Evolutionary conservation across 92 coral and sea anemone genomes (phyloP).

Genomic region (Hydrozoanthus gracilis): DNA sequence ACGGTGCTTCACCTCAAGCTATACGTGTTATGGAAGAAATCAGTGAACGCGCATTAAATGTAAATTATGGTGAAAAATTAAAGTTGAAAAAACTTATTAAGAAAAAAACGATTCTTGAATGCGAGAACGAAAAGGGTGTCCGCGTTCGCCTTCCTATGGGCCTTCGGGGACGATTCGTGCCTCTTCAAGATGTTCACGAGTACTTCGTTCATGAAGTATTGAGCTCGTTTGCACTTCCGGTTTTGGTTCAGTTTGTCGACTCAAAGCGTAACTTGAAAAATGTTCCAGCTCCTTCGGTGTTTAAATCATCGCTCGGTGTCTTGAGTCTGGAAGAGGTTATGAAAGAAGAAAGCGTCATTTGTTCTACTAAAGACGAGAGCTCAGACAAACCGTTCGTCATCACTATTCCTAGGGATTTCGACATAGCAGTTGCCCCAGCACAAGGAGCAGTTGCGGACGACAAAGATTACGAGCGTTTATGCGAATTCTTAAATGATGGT

Average conservation of each 20-base stretch:
- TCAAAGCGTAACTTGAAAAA: neutral
- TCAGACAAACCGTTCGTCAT: neutral
- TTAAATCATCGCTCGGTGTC: slow-evolving; percentile 7
- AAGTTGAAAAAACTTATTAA: neutral
- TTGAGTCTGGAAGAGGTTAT: neutral
- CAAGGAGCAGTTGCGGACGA: neutral
- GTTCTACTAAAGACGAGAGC: neutral
- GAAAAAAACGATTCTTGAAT: neutral
- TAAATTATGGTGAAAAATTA: slow-evolving; percentile 19
- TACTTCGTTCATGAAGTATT: neutral
- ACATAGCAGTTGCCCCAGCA: neutral
- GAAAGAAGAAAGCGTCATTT: slow-evolving; percentile 13
- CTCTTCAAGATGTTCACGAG: neutral
- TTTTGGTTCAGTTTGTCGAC: neutral
- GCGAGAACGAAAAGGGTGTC: neutral
- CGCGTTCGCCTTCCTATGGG: slow-evolving; percentile 14
- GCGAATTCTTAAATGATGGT: neutral
- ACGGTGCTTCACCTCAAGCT: neutral
- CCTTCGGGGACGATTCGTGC: neutral
- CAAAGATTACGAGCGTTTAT: neutral
- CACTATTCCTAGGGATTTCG: neutral
- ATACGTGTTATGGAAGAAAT: neutral
- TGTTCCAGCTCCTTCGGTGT: neutral
- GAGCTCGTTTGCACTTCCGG: neutral
- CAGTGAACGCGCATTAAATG: neutral